Base-by-base conservation (phyloP, 2,797 vertebrate genomes). In the Brachymystax lenok region DNA sequence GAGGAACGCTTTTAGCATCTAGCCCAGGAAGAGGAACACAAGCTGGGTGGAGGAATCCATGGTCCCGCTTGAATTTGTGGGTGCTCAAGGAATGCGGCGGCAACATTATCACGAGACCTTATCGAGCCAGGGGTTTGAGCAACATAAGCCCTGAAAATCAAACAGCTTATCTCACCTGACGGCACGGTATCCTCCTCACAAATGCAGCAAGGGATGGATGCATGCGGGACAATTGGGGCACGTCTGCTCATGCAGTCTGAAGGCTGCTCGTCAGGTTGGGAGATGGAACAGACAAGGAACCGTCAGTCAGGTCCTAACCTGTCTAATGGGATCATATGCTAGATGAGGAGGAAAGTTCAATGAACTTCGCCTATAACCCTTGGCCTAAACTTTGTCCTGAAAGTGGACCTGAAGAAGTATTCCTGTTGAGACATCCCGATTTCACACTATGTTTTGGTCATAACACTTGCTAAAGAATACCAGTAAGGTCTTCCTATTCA, bases 221-320 rank as follows among this genome's bases (percentile, higher is more conserved):
- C 83, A 88, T 87, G 86, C 72, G 69, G 87, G 88, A 81, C 83
- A 80, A 82, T 54, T 40, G 83, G 86, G 86, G 81, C 88, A 85
- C 74, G 78, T 90, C 82, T 77, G 77, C 85, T 88, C 88, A 80
- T 87, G 88, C 73, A 81, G 78, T 35, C 80, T 51, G 82, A 86
- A 77, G 77, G 79, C 79, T 78, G 77, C 80, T 84, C 84, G 86
- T 91, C 91, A 91, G 86, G 84, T 85, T 68, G 75, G 84, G 82
- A 88, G 84, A 89, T 88, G 74, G 80, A 76, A 78, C 80, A 86
- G 87, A 84, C 40, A 46, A 46, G 85, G 84, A 69, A 85, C 83
- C 78, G 28, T 89, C 87, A 83, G 75, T 91, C 89, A 91, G 85
- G 91, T 87, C 88, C 82, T 80, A 87, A 87, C 91, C 87, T 83